Evolutionary conservation across 2,888 invertebrate species (phyloP).

Genomic region (Cyrtodaria siliqua): DNA sequence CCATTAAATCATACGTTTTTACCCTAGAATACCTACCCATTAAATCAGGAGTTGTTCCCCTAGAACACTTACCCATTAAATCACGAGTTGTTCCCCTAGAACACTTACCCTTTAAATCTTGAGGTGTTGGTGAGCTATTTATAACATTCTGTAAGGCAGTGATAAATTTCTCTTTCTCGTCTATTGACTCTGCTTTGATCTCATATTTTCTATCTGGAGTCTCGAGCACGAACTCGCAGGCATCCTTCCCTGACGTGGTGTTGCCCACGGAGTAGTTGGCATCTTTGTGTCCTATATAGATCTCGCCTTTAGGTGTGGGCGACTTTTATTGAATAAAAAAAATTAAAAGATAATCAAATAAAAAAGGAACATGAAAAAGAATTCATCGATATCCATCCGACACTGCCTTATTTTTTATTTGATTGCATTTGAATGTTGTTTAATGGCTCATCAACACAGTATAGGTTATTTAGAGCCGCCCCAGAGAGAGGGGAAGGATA

Average conservation of each 20-base stretch:
- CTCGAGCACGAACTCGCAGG: conserved; percentile 91
- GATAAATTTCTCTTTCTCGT: conserved; percentile 94
- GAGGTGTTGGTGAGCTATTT: conserved; percentile 91
- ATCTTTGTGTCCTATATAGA: conserved; percentile 93
- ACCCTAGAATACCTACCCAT: too few species aligned
- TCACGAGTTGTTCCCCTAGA: conserved; percentile 91
- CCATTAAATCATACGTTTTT: too few species aligned
- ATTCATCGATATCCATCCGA: too few species aligned
- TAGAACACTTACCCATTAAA: conserved; percentile 75
- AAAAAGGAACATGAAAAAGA: too few species aligned
- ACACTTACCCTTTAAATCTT: conserved; percentile 87
- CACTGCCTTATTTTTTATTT: too few species aligned
- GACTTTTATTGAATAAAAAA: conserved; percentile 88
- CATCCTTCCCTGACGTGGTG: conserved; percentile 11
- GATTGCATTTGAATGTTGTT: too few species aligned
- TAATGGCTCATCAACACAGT: too few species aligned
- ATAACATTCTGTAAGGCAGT: conserved; percentile 91
- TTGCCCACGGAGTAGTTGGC: conserved; percentile 92
- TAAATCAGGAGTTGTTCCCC: too few species aligned
- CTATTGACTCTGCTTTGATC: conserved; percentile 92
- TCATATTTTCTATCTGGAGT: conserved; percentile 94
- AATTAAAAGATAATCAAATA: too few species aligned
- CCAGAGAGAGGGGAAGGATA: too few species aligned
- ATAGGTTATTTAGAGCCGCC: too few species aligned
- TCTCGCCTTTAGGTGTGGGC: conserved; percentile 96